These are phyloP conservation scores for Frankliniella fusca DNA, from an alignment of 2,888 invertebrate genomes.

Conservation along the genomic window DNA sequence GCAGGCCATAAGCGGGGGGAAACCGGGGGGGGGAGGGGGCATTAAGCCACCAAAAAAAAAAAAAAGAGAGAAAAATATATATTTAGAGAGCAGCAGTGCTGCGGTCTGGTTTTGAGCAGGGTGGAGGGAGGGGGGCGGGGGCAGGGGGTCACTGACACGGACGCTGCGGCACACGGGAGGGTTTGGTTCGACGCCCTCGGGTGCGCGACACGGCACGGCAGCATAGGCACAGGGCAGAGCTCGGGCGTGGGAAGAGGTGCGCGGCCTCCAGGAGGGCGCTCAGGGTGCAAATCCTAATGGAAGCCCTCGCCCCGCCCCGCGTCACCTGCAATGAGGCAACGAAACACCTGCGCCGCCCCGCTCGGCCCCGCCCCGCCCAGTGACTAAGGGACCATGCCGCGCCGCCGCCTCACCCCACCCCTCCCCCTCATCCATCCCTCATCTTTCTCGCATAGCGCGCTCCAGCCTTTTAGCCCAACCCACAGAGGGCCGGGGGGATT, in stretches of 20 bases:
- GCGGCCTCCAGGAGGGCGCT: not conserved
- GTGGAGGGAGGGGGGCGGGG: no score
- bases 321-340: not conserved
- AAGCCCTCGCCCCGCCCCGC: not conserved
- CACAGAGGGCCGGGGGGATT: not conserved
- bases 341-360: not conserved
- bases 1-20: no score
- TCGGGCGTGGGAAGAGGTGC: not conserved
- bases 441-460: not conserved
- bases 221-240: not conserved
- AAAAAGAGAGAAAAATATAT: no score
- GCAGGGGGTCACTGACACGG: not conserved
- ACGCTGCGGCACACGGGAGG: not conserved
- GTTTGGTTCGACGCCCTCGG: not conserved
- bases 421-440: not conserved
- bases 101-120: no score
- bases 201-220: not conserved
- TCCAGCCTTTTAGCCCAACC: no score
- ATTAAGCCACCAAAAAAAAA: no score
- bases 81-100: no score
- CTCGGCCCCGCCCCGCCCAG: not conserved
- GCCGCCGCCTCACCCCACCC: not conserved
- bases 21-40: no score
- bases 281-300: not conserved
- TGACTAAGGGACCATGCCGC: not conserved